Evolutionary conservation across 2,888 invertebrate species (phyloP), one percentile per base, ranked within the genome.

Genomic region (Agrochola litura): DNA sequence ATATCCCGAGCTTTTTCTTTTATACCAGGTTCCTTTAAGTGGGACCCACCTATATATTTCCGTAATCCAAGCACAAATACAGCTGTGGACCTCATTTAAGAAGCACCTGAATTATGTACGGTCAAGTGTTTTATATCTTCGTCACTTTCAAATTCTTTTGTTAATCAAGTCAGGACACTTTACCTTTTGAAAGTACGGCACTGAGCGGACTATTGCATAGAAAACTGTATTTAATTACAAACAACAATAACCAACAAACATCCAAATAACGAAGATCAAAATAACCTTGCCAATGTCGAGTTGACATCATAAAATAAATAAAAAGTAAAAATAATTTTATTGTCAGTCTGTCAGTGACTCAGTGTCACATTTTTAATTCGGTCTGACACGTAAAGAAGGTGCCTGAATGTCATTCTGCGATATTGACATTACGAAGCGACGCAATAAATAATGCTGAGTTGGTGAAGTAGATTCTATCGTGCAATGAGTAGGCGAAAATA

Each of bases 21-120:
- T 54, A 65, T 78, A 56, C 56, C 37, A 61, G n/a, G 37, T 52
- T 58, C 60, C 60, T 58, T 37, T 68, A 76, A 80, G 64, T 76
- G 49, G 52, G 70, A 63, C 70, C 79, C 68, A 61, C 81, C 80
- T 69, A 87, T 82, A 83, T 86, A 84, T 89, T 81, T 69, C 54
- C 73, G 67, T 88, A 86, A 88, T 86, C 88, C 81, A 10, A 68
- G 60, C 77, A 79, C 83, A 87, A 85, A 89, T 88, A 88, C 85
- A 88, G 82, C 87, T 83, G 84, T 71, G 83, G 72, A 83, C 81
- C 89, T 84, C 80, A 81, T 88, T 86, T 85, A 85, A 83, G 76
- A 78, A 64, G 86, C 85, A 71, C 77, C 76, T 83, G 19, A 58
- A n/a, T 60, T n/a, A 61, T n/a, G 14, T 60, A 61, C 37, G 22